Evolutionary conservation across 2,888 invertebrate species (phyloP), one percentile per base, ranked within the genome.

Genomic region (Cantharis flavilabris): DNA sequence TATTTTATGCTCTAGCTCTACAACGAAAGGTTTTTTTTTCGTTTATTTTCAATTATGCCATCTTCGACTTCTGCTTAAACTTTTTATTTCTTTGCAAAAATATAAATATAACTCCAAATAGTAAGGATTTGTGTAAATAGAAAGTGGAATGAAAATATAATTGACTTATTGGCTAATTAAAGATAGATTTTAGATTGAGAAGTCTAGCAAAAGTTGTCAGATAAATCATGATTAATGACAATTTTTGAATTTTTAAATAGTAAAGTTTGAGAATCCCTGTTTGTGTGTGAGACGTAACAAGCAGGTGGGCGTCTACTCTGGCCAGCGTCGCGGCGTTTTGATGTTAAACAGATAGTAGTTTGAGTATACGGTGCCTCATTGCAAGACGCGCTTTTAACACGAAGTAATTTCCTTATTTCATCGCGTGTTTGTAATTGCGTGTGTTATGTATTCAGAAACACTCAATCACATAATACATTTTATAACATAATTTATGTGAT

Each of bases 261-360:
- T 70, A 75, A 75, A 73, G 75, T 79, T 79, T 79, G 63, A 71
- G 76, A 62, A 23, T 23, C 76, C 11, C 76, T 79, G 79, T 71
- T 73, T 69, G 69, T 20, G 72, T 72, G 72, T 49, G 76, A 79
- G 72, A 79, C 76, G 77, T 73, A 75, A 72, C 71, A 73, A 80
- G 79, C 79, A 81, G 79, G 82, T 83, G 82, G 81, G 82, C 80
- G 82, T 81, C 79, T 75, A 81, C 79, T 73, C 76, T 79, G 77
- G 79, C 74, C 73, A 77, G 76, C 76, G 77, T 76, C 78, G 80
- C 78, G 78, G 77, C 81, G 81, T 77, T 77, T 78, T 82, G 81
- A 80, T 80, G 83, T 79, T 83, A 82, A 83, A 82, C 82, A 81
- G 82, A 82, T 81, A 81, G 81, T 79, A 83, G 83, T 83, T 80